Conservation (phyloP, 2,797 vertebrate species). For the Coluber constrictor region DNA sequence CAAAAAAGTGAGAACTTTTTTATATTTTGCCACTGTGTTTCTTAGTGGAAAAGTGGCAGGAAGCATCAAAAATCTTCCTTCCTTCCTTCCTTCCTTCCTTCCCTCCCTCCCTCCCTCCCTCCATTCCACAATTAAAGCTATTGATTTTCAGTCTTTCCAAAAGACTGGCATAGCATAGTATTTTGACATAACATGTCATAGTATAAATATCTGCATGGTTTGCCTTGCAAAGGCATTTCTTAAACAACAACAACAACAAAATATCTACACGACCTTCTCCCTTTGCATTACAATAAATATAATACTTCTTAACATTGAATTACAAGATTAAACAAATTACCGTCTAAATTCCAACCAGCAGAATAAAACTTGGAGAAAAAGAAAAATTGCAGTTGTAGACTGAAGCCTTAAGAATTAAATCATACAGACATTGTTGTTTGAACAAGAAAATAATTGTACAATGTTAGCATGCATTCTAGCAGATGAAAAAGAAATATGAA, state of each 20-base stretch:
- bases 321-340: not conserved
- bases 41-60: too few species aligned
- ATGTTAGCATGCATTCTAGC: not conserved
- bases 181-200: not conserved
- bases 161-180: not conserved
- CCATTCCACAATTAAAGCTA: not conserved
- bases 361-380: not conserved
- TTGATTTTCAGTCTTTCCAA: not conserved
- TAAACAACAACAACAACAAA: constrained; percentile 18
- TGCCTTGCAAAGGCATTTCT: constrained; percentile 21
- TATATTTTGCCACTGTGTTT: too few species aligned
- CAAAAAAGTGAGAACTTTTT: too few species aligned
- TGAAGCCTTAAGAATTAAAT: not conserved
- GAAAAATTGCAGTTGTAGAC: not conserved
- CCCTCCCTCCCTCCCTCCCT: too few species aligned
- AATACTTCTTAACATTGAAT: not conserved
- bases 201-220: not conserved
- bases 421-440: not conserved
- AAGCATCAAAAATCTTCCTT: too few species aligned
- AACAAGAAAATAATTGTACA: not conserved
- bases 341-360: not conserved
- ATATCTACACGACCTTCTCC: not conserved
- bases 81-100: too few species aligned
- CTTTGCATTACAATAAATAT: not conserved
- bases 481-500: not conserved